Evolutionary conservation across 2,113 vertebrate genomes (phyloP).

Genomic region (Nematolebias whitei): DNA sequence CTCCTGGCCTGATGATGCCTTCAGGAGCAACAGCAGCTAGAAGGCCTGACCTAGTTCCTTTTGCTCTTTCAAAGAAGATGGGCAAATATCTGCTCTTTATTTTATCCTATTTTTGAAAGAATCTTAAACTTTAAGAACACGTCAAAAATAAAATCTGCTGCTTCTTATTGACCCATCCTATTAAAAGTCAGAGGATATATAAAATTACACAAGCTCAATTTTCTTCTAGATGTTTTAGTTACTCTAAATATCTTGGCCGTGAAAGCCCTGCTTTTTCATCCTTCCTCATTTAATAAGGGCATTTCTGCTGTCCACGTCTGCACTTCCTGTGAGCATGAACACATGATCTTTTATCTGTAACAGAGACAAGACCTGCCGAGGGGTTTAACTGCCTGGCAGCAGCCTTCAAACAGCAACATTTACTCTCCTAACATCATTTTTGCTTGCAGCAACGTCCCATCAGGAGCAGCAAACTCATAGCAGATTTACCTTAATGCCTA

Average conservation of each 20-base stretch:
- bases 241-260: not conserved
- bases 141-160: not conserved
- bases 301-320: conserved; percentile 3
- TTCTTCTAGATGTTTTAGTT: not conserved
- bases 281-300: conserved; percentile 4
- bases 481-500: not conserved
- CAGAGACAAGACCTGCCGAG: conserved; percentile 15
- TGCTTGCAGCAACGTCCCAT: conserved; percentile 3
- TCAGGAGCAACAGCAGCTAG: not conserved
- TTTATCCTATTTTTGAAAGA: not conserved
- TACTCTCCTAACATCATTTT: conserved; percentile 11
- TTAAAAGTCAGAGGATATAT: not conserved
- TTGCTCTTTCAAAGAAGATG: not conserved
- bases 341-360: conserved; percentile 25
- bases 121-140: not conserved
- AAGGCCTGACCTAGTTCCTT: not conserved
- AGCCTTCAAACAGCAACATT: conserved; percentile 32
- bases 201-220: not conserved
- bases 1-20: not conserved
- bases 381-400: conserved; percentile 20
- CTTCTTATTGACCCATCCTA: not conserved
- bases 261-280: conserved; percentile 15
- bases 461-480: not conserved
- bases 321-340: conserved; percentile 7
- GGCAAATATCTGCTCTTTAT: not conserved